phyloP scores from a whole-genome alignment of 2,113 vertebrate genomes.

The Trichechus manatus region DNA sequence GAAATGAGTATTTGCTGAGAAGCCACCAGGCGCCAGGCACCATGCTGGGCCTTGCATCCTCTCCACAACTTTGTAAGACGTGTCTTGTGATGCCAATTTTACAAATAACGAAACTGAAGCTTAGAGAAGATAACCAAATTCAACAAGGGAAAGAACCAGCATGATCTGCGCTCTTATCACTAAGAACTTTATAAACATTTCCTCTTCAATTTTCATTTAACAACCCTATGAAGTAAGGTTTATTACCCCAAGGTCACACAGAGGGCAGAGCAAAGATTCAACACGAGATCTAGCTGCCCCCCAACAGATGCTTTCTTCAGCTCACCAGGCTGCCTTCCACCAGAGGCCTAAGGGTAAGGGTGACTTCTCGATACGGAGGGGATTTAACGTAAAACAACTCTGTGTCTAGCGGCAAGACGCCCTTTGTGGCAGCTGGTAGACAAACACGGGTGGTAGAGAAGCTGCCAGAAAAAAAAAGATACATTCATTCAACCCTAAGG shows the following conservation, averaged over 20 bases:
- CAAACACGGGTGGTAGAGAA: not conserved
- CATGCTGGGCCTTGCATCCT: no score
- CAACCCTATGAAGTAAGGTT: not conserved
- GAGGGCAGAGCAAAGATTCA: not conserved
- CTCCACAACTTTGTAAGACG: no score
- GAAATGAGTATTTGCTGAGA: not conserved
- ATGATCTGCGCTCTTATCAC: not conserved
- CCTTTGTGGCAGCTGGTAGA: not conserved
- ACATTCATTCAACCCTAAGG: accelerated
- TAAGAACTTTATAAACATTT: not conserved
- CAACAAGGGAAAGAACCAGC: not conserved
- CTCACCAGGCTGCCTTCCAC: not conserved
- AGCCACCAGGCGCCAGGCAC: no score
- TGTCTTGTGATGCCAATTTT: no score
- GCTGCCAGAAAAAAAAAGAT: not conserved
- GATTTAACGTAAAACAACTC: accelerated
- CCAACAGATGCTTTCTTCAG: not conserved
- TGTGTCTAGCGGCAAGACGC: not conserved
- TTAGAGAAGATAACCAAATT: not conserved
- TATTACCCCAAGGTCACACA: not conserved
- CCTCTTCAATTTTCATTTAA: not conserved
- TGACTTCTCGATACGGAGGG: accelerated
- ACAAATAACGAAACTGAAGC: no score
- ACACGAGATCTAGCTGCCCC: not conserved
- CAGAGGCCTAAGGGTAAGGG: no score